phyloP scores from a whole-genome alignment of 2,888 invertebrate species.

The Cybosia mesomella region DNA sequence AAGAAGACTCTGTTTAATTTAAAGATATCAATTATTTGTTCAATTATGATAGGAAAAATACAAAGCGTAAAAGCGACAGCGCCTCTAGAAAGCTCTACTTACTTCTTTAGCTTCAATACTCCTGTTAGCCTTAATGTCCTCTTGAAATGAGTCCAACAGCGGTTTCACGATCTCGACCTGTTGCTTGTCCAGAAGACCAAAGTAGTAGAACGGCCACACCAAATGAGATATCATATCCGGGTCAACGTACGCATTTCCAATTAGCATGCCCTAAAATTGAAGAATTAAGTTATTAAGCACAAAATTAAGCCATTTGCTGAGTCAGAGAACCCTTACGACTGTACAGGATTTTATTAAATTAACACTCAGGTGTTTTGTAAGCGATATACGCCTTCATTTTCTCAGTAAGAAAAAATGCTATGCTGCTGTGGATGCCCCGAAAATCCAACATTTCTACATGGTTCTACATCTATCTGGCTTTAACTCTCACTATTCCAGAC shows the following conservation, averaged over 20 bases:
- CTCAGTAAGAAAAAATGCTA: too few relatives aligned
- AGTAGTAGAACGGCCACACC: constrained; percentile 69
- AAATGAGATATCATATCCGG: constrained; percentile 70
- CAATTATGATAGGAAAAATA: too few relatives aligned
- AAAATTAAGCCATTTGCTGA: constrained; percentile 57
- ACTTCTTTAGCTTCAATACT: constrained; percentile 73
- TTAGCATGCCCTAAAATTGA: constrained; percentile 70
- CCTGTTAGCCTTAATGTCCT: constrained; percentile 66
- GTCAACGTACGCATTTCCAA: constrained; percentile 79
- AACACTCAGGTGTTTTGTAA: neutral
- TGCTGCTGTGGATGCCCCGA: too few relatives aligned
- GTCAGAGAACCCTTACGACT: neutral
- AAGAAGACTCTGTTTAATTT: too few relatives aligned
- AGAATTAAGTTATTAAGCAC: neutral
- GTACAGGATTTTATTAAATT: too few relatives aligned
- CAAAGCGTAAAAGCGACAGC: too few relatives aligned
- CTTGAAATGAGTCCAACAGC: constrained; percentile 64
- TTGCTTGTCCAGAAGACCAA: constrained; percentile 72
- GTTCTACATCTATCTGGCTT: too few relatives aligned
- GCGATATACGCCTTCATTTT: too few relatives aligned
- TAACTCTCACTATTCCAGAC: too few relatives aligned
- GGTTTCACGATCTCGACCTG: constrained; percentile 69
- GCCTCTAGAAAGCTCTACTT: constrained; percentile 27
- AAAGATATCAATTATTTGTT: too few relatives aligned
- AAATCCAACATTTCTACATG: too few relatives aligned